Conservation (phyloP, 2,797 vertebrate genomes). For the Pogoniulus pusillus region DNA sequence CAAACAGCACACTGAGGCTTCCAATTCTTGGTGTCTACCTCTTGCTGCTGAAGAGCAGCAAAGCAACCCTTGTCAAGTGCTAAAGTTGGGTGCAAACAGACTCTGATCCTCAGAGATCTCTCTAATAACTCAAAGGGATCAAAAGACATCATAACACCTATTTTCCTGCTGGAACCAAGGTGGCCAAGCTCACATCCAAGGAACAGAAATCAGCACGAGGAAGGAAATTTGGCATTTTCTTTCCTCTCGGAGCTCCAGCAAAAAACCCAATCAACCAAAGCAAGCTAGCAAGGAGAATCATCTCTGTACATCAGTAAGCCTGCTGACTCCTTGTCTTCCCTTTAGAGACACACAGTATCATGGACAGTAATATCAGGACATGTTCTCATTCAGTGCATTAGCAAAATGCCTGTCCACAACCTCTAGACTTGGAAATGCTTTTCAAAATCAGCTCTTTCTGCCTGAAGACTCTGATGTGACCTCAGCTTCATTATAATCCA, state of each 20-base stretch:
- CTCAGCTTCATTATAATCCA: neutral
- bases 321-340: neutral
- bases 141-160: neutral
- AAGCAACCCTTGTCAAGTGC: neutral
- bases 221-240: neutral
- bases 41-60: neutral
- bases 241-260: neutral
- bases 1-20: rapidly evolving
- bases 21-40: neutral
- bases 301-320: neutral
- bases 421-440: neutral
- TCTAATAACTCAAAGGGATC: neutral
- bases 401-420: neutral
- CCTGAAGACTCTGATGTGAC: rapidly evolving
- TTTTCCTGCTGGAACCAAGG: neutral
- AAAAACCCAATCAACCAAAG: neutral
- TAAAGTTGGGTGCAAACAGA: neutral
- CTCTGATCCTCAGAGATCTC: neutral
- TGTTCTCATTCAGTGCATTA: neutral
- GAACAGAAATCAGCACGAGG: neutral
- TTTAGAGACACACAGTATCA: neutral
- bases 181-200: neutral
- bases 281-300: neutral
- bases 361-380: neutral
- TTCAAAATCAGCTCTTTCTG: neutral